Evolutionary conservation across 2,113 vertebrate genomes (phyloP), one percentile per base, ranked within the genome.

Genomic region (Pao palembangensis): DNA sequence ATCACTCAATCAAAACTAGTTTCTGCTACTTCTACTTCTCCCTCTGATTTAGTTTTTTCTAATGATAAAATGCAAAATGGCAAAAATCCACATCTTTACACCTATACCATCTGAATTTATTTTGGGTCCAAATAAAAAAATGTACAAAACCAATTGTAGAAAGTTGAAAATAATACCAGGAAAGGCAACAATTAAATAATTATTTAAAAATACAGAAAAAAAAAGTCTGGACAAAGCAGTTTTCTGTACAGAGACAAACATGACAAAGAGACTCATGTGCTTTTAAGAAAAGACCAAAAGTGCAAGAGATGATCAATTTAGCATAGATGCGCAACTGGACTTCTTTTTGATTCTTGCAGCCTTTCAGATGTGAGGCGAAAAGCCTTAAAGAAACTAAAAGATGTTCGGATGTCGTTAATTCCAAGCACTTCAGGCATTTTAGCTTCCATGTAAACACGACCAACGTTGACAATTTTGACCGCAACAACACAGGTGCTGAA

Each of bases 141-240:
- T 55, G 61, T 91, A 90, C 78, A 92, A 92, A 92, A 91, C 78
- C 73, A 91, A 88, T 58, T 73, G 76, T 88, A 89, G 85, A 88
- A 92, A 92, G 88, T 84, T 68, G 56, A 82, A 86, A 90, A 83
- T 67, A 69, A 84, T 56, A 28, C 51, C 59, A 64, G 61, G 73
- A 83, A 89, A 89, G 84, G 82, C 83, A 88, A 81, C 60, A 57
- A 63, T 80, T 85, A 80, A 84, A 81, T 76, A 81, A 57, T 52
- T 49, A 19, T 64, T 67, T 73, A 58, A 70, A 81, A 78, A 74
- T 71, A 75, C 54, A 58, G 61, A 67, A 57, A 67, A 61, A 43
- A 66, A 55, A 68, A 58, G 74, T 65, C 69, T 78, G 61, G 47
- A n/a, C 56, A 72, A 78, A 73, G 74, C 28, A 63, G 44, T 57